Base-by-base conservation (phyloP, 2,113 vertebrate species). In the Circaetus cinerascens region DNA sequence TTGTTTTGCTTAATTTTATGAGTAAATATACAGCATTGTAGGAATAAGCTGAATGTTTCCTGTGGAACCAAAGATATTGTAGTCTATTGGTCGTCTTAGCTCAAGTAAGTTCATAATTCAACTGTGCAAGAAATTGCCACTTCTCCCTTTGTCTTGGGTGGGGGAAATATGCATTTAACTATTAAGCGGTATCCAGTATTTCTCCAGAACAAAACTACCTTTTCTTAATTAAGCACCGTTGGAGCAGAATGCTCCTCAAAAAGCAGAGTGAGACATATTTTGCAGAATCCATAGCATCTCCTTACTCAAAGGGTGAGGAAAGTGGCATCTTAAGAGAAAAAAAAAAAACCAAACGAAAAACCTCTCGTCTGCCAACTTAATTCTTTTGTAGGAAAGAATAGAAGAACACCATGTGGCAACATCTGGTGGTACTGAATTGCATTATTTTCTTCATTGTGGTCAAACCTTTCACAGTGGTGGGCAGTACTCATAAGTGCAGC, bases 381-480 rank as follows among this genome's bases (percentile, higher is more conserved):
- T 83, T 88, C 5, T 73, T 77, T 27, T 74, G 12, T 81, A 50
- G 68, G 41, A 77, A 81, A 55, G 38, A 60, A 9, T 7, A 69
- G 34, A 91, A 48, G 1, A 67, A 14, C 3, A 34, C 16, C 3
- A 32, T 72, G 8, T 77, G 23, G 15, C 25, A 82, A 23, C 15
- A 51, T 66, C 36, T 95, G 59, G 27, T 50, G 19, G 23, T 66
- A 17, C 53, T 77, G 81, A 76, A 13, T 76, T 62, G 27, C 5
- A 29, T 91, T 81, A 25, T 88, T 78, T 93, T 91, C 41, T 89
- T 92, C n/a, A 25, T 27, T 78, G 57, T 71, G n/a, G 14, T 46
- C 4, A 59, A 41, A 25, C 57, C 60, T 88, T 79, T 76, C 30
- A 9, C 14, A 22, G n/a, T 69, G n/a, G 27, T 63, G 46, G 41